phyloP scores from a whole-genome alignment of 1,140 invertebrate genomes.

The Drosophila equinoxialis region DNA sequence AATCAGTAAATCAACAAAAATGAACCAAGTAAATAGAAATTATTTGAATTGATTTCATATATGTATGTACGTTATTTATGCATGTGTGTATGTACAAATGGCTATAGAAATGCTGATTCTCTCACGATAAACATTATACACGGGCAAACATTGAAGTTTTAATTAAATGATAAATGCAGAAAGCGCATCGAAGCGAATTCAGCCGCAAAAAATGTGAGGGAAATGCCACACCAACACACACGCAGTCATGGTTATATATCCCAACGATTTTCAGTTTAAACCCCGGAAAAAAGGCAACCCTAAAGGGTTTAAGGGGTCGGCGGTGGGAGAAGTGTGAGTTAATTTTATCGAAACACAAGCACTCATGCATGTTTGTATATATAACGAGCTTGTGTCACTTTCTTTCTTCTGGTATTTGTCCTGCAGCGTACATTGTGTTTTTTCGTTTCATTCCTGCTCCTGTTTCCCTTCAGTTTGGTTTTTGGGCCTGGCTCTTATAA shows the following conservation, averaged over 20 bases:
- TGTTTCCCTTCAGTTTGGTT: conserved; percentile 24
- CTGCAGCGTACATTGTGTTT: conserved; percentile 12
- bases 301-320: conserved; percentile 4
- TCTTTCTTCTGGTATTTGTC: conserved; percentile 36
- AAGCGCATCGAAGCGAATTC: conserved; percentile 45
- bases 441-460: conserved; percentile 19
- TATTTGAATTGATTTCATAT: neutral
- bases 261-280: conserved; percentile 19
- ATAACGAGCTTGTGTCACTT: conserved; percentile 8
- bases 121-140: conserved; percentile 12
- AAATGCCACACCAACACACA: conserved; percentile 3
- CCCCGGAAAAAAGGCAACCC: conserved; percentile 23
- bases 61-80: neutral
- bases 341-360: conserved; percentile 53
- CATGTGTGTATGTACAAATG: neutral
- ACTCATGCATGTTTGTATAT: conserved; percentile 12
- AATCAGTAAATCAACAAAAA: conserved; percentile 3
- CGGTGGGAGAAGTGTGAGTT: conserved; percentile 29
- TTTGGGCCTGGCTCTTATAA: conserved; percentile 33
- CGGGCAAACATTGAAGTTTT: conserved; percentile 49
- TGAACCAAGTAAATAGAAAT: conserved; percentile 8
- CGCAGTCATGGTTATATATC: conserved; percentile 1
- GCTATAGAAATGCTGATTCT: conserved; percentile 23
- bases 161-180: conserved; percentile 74
- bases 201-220: conserved; percentile 35